phyloP scores from a whole-genome alignment of 2,797 vertebrate genomes.

The Betta splendens region DNA sequence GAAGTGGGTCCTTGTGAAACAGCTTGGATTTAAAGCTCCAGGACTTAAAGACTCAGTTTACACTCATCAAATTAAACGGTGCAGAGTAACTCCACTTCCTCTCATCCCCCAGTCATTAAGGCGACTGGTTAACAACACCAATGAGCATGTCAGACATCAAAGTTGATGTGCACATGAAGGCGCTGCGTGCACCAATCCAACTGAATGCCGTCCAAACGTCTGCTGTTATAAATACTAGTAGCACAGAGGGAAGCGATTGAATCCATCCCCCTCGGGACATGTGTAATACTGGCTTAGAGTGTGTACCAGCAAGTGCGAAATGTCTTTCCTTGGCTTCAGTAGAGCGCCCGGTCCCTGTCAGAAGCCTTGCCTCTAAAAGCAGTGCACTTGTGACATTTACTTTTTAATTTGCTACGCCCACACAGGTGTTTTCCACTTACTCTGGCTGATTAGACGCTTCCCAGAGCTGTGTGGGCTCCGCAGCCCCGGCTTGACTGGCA shows the following conservation, averaged over 20 bases:
- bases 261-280: neutral
- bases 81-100: neutral
- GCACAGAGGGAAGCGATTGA: neutral
- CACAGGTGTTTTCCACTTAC: neutral
- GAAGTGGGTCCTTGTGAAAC: neutral
- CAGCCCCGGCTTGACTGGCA: constrained; percentile 3
- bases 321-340: constrained; percentile 2
- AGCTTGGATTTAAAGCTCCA: too few relatives aligned
- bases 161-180: neutral
- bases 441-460: constrained; percentile 16
- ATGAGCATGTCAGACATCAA: neutral
- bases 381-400: neutral
- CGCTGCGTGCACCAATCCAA: too few relatives aligned
- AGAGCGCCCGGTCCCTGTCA: neutral
- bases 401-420: constrained; percentile 14
- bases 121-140: neutral
- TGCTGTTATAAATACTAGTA: neutral
- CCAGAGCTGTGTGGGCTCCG: constrained; percentile 15
- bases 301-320: neutral
- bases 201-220: neutral
- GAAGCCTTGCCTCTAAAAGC: neutral
- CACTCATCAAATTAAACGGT: neutral
- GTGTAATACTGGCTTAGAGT: neutral
- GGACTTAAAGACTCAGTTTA: too few relatives aligned
- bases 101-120: neutral